A percentile compares a stretch with the other conserved stretches of the same genome.
phyloP scores from a whole-genome alignment of 2,113 vertebrate species.

The Lagopus muta region DNA sequence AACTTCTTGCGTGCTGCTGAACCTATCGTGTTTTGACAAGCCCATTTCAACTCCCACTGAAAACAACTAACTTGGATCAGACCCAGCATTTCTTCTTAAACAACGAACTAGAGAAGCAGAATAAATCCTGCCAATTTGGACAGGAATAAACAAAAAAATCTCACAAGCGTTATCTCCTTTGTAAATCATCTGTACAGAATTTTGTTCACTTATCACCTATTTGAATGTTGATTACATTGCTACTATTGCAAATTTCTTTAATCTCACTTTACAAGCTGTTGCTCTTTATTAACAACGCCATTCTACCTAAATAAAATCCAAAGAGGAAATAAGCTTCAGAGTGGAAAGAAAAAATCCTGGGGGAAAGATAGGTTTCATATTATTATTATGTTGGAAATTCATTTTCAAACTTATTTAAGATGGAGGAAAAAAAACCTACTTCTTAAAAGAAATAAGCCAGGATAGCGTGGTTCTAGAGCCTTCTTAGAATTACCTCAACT shows the following conservation, averaged over 20 bases:
- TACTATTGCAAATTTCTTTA: neutral
- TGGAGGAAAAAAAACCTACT: neutral
- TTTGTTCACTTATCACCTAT: neutral
- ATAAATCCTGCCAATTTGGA: neutral
- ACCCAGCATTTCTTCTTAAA: neutral
- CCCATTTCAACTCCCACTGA: neutral
- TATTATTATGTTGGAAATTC: neutral
- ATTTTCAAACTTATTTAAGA: neutral
- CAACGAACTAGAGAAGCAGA: neutral
- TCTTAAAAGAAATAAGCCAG: neutral
- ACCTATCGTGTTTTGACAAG: constrained; percentile 10
- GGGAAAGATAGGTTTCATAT: neutral
- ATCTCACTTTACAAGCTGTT: neutral
- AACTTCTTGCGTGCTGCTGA: neutral
- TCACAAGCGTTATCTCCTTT: neutral
- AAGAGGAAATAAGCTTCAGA: neutral
- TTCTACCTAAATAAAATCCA: neutral
- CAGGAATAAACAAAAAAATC: neutral
- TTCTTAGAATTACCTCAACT: neutral
- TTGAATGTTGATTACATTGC: neutral
- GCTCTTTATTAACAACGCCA: neutral
- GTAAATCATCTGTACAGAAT: neutral
- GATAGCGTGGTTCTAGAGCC: neutral
- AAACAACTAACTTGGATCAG: constrained; percentile 20
- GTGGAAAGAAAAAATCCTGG: neutral